A percentile compares a stretch with the other conserved stretches of the same genome.
phyloP scores from a whole-genome alignment of 2,888 invertebrate genomes.

The Eledone cirrhosa region DNA sequence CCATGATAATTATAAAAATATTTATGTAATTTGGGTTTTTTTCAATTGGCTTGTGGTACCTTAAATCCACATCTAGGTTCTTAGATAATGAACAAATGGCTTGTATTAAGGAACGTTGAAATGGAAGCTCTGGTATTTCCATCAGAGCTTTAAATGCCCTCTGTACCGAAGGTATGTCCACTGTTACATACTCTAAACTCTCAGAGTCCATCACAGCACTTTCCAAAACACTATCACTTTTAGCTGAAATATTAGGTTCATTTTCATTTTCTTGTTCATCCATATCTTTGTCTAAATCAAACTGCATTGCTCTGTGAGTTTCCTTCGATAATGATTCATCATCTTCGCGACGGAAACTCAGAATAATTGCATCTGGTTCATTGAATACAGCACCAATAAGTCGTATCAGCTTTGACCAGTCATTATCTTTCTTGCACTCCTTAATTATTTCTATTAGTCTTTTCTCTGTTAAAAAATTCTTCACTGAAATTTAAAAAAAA shows the following conservation, averaged over 20 bases:
- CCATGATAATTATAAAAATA: slow-evolving; percentile 79
- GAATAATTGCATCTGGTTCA: slow-evolving; percentile 75
- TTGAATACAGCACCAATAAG: slow-evolving; percentile 82
- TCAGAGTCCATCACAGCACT: slow-evolving; percentile 28
- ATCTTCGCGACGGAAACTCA: slow-evolving; percentile 80
- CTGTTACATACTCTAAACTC: slow-evolving; percentile 45
- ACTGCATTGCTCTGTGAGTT: slow-evolving; percentile 77
- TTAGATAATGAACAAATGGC: slow-evolving; percentile 79
- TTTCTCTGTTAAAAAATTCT: slow-evolving; percentile 75
- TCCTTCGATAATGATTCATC: slow-evolving; percentile 73
- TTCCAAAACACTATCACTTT: slow-evolving; percentile 27
- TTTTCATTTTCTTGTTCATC: slow-evolving; percentile 70
- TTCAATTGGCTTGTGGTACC: slow-evolving; percentile 68
- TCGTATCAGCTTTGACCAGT: slow-evolving; percentile 78
- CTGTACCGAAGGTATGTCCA: slow-evolving; percentile 72
- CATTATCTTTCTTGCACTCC: slow-evolving; percentile 76
- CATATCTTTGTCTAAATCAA: slow-evolving; percentile 87
- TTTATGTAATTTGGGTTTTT: slow-evolving; percentile 70
- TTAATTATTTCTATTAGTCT: slow-evolving; percentile 79
- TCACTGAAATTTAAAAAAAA: slow-evolving; percentile 34
- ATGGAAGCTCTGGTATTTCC: slow-evolving; percentile 66
- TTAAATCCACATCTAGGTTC: slow-evolving; percentile 77
- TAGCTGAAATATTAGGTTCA: slow-evolving; percentile 47
- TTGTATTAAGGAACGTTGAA: slow-evolving; percentile 77
- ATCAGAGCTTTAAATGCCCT: slow-evolving; percentile 75